Base-by-base conservation (phyloP, 1,140 invertebrate genomes). In the Aphelenchoides avenae region DNA sequence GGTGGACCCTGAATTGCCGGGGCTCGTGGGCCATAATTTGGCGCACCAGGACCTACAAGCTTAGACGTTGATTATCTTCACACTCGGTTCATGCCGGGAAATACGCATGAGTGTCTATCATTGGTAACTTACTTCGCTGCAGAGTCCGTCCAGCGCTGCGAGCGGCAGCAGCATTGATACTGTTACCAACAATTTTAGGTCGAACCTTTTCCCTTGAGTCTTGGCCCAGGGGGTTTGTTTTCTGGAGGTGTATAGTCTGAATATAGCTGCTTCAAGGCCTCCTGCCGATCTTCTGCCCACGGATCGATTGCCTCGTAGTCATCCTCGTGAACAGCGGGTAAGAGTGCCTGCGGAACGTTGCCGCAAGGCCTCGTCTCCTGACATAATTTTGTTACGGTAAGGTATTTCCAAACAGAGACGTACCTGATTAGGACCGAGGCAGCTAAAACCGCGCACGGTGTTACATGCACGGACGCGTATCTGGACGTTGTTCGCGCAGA, bases 391-490 rank as follows among this genome's bases (percentile, higher is more conserved):
- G 11, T 54, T 60, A 7, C 13, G 2, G 13, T 56, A 43, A n/a
- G n/a, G 18, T 55, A 9, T 60, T 15, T 7, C 9, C 2, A 26
- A 6, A 42, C 26, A 6, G 20, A 67, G 34, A 40, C 51, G 6
- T 13, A 65, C 62, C 37, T 57, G 24, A 43, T 75, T 77, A 9
- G 71, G 53, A 9, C 73, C 75, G 11, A 64, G 42, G 46, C 73
- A 75, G 22, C 62, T 67, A 52, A 77, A 75, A n/a, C 73, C 73
- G 15, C 69, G 52, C 33, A 75, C 71, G n/a, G 75, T 75, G 43
- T 77, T 77, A 46, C 74, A 76, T 5, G 71, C 72, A 13, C 73
- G 44, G 9, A 75, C 73, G 27, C 75, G 56, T 29, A 75, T 71
- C 22, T 73, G 71, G 11, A 63, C 54, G 30, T 61, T 57, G 24